Evolutionary conservation across 1,140 invertebrate genomes (phyloP), one percentile per base, ranked within the genome.

Genomic region (Sweltsa coloradensis): DNA sequence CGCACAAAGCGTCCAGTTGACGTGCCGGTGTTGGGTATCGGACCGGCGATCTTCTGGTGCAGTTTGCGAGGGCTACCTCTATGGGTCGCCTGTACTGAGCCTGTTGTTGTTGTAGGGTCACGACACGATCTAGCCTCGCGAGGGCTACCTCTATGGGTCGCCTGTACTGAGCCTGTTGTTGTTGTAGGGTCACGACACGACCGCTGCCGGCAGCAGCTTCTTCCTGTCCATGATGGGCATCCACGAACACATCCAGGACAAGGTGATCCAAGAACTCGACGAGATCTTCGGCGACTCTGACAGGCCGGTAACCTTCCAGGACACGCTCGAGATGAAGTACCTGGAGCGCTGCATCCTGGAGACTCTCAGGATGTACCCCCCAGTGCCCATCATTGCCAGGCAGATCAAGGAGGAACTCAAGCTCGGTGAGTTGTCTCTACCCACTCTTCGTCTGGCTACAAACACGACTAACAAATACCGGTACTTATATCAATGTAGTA

Each of bases 341-440:
- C 67, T 90, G 47, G 87, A 90, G 60, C 71, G 85, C 41, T 86
- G 84, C 34, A 69, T 90, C 5, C 83, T 89, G 68, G 87, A 90
- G 65, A 76, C 83, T 5, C 69, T 90, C 5, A 73, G 87, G 41
- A 71, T 90, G 69, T 91, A 81, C 54, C 89, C 89, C 51, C 85
- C 87, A 40, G 88, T 92, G 43, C 86, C 85, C 0, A 59, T 85
- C n/a, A 84, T 89, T 54, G 82, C 77, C 18, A 75, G 86, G 41
- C 72, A 82, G 54, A 60, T 86, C 34, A 77, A 78, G 34, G 72
- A 81, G 56, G 81, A 86, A 54, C 59, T 81, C 19, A 74, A 75
- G 63, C 59, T 82, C 29, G 70, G 75, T 82, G 74, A 70, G 62
- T 78, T 60, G 64, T 49, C 66, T 61, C 23, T 58, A 56, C n/a